Conservation (phyloP, 30 jellyfish, hydroid and myxozoan species). For the Rhopilema esculentum region DNA sequence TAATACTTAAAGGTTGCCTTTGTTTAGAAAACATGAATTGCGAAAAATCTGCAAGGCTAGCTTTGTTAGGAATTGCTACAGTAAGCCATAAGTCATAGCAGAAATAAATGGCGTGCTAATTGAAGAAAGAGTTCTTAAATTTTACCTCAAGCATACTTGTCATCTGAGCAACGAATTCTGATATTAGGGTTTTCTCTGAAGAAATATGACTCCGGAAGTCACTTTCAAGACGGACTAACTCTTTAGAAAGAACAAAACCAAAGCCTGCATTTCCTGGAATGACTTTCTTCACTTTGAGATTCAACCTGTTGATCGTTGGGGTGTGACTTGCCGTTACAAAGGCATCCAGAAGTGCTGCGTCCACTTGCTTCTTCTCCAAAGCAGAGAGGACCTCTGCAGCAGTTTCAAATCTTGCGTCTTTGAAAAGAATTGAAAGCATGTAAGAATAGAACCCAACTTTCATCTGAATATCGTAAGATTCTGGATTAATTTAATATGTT, state of each 20-base stretch:
- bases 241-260: slow-evolving; percentile 59
- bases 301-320: background rate
- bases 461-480: too few relatives aligned
- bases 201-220: slow-evolving; percentile 40
- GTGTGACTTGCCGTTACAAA: slow-evolving; percentile 32
- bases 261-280: slow-evolving; percentile 32
- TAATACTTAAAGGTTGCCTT: too few relatives aligned
- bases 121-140: too few relatives aligned
- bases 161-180: slow-evolving; percentile 40
- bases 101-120: too few relatives aligned
- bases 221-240: slow-evolving; percentile 31
- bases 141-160: slow-evolving; percentile 31
- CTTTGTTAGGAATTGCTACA: too few relatives aligned
- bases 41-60: too few relatives aligned
- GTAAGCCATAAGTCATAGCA: too few relatives aligned
- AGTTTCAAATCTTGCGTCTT: slow-evolving; percentile 12
- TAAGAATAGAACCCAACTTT: too few relatives aligned
- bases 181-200: slow-evolving; percentile 17
- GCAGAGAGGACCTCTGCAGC: slow-evolving; percentile 36
- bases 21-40: too few relatives aligned
- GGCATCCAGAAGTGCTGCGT: slow-evolving; percentile 46
- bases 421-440: background rate
- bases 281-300: slow-evolving; percentile 30
- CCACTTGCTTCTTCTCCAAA: slow-evolving; percentile 16
- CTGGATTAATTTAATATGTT: too few relatives aligned